phyloP scores from a whole-genome alignment of 1,140 invertebrate species.

The Phymastichus coffea region DNA sequence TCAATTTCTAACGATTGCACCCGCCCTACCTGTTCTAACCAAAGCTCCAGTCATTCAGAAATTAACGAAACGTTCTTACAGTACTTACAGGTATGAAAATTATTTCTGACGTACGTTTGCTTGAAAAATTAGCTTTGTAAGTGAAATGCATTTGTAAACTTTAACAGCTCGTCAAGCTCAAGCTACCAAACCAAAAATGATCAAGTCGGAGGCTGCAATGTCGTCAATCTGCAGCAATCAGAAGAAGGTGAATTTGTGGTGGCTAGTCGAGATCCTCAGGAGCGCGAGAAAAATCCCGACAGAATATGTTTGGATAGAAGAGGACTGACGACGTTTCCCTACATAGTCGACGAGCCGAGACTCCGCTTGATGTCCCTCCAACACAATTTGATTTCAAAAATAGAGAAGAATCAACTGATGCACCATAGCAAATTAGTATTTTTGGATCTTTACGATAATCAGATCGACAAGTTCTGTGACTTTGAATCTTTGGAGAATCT shows the following conservation, averaged over 20 bases:
- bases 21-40: constrained; percentile 59
- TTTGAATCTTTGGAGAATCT: constrained; percentile 74
- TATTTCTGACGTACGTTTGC: too few species aligned
- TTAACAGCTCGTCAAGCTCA: constrained; percentile 36
- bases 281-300: constrained; percentile 74
- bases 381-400: constrained; percentile 82
- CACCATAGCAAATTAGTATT: constrained; percentile 80
- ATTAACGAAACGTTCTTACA: constrained; percentile 58
- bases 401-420: constrained; percentile 63
- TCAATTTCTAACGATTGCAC: constrained; percentile 62
- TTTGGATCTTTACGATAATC: constrained; percentile 91
- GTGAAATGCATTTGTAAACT: constrained; percentile 2
- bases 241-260: constrained; percentile 63
- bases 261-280: constrained; percentile 65
- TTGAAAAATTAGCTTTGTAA: neutral
- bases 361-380: constrained; percentile 83
- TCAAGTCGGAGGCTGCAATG: constrained; percentile 39
- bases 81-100: constrained; percentile 55
- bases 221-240: constrained; percentile 49
- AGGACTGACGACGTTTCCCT: constrained; percentile 74
- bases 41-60: constrained; percentile 49
- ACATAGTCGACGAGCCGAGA: constrained; percentile 76
- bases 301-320: constrained; percentile 75
- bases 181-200: constrained; percentile 51
- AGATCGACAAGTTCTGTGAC: constrained; percentile 80